A percentile compares a stretch with the other conserved stretches of the same genome.
These are phyloP conservation scores for Lampris incognitus DNA, from an alignment of 2,113 vertebrate genomes.

Conservation along the genomic window DNA sequence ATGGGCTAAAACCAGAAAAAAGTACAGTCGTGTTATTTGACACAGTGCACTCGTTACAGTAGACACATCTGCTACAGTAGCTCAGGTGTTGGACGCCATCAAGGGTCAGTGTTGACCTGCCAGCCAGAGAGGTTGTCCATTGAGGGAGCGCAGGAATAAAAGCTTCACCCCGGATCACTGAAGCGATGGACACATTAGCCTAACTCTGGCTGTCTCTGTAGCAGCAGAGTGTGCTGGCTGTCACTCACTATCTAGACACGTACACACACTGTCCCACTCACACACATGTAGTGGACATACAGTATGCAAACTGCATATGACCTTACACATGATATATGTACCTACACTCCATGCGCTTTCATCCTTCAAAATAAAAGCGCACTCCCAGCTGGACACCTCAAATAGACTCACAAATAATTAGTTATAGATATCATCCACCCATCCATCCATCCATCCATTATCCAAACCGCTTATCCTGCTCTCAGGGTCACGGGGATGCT, in stretches of 20 bases:
- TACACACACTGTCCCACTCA: not conserved
- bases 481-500: no score
- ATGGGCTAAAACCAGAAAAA: no score
- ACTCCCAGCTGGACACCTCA: no score
- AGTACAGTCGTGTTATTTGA: not conserved
- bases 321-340: no score
- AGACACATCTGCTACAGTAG: conserved; percentile 12
- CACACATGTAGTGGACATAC: no score
- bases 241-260: conserved; percentile 57
- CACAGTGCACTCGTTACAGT: not conserved
- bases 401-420: no score
- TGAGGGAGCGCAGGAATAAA: conserved; percentile 68
- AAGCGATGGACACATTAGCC: conserved; percentile 73
- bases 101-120: conserved; percentile 59
- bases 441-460: no score
- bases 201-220: conserved; percentile 59
- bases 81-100: conserved; percentile 47
- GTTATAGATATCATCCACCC: no score
- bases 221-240: conserved; percentile 59
- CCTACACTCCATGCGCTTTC: no score
- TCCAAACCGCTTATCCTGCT: no score
- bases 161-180: conserved; percentile 76
- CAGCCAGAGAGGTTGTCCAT: conserved; percentile 54
- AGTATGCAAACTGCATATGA: no score
- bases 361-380: no score